A percentile compares a stretch with the other conserved stretches of the same genome.
Conservation (phyloP, 2,888 invertebrate genomes). For the Gryllus longicercus region DNA sequence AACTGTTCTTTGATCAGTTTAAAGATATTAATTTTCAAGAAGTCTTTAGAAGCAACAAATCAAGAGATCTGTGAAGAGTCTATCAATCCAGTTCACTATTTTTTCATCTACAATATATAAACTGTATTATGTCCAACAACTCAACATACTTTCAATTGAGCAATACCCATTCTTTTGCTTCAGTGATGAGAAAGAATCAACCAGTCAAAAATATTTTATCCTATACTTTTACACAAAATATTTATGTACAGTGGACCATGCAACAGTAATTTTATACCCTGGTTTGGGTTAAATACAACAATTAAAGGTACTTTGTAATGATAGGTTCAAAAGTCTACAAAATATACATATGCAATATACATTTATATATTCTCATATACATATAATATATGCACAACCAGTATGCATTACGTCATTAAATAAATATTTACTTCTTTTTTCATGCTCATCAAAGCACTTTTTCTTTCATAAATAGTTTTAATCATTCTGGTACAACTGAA, state of each 20-base stretch:
- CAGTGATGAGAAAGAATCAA: neutral
- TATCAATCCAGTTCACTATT: neutral
- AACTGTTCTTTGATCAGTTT: too few relatives aligned
- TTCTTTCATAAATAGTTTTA: neutral
- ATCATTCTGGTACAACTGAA: too few relatives aligned
- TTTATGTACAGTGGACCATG: neutral
- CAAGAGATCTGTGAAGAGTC: too few relatives aligned
- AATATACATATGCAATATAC: conserved; percentile 1
- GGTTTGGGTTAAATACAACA: neutral
- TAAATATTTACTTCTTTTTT: conserved; percentile 17
- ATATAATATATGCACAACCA: neutral
- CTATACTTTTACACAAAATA: conserved; percentile 2
- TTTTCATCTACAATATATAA: neutral
- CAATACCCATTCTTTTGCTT: neutral
- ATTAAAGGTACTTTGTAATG: conserved; percentile 4
- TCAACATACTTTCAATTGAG: neutral
- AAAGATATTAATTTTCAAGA: too few relatives aligned
- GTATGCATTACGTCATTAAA: neutral
- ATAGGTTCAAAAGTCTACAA: conserved; percentile 17
- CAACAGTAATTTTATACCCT: neutral
- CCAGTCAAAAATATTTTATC: conserved; percentile 1
- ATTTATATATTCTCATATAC: neutral
- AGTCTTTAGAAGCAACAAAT: too few relatives aligned
- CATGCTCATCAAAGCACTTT: neutral
- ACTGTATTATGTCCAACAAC: neutral